These are phyloP conservation scores for Notechis scutatus DNA, from an alignment of 2,113 vertebrate species.

Conservation along the genomic window DNA sequence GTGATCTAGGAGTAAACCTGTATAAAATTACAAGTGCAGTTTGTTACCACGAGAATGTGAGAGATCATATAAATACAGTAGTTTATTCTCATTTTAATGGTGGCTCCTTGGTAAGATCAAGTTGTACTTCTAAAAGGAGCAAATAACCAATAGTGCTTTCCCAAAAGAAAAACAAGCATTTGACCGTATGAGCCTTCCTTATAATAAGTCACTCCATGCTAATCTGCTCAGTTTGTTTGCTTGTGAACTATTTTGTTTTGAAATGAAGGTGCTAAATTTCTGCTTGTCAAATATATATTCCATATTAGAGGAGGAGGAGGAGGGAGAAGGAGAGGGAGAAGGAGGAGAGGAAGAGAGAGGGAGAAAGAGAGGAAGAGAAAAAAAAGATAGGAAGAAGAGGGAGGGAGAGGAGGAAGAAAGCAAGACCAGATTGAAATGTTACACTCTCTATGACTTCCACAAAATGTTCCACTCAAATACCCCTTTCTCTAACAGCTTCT, in stretches of 20 bases:
- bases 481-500: not conserved
- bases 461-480: not conserved
- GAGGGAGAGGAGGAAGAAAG: not conserved
- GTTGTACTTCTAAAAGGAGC: not conserved
- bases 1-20: not conserved
- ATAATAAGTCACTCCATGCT: too few species aligned
- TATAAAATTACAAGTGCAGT: not conserved
- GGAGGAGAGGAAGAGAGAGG: too few species aligned
- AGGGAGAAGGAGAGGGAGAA: not conserved
- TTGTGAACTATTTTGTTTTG: not conserved
- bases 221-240: not conserved
- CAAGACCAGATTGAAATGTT: not conserved
- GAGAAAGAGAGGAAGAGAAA: fast-evolving
- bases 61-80: not conserved
- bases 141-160: not conserved
- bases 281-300: not conserved
- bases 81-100: not conserved
- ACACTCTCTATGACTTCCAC: not conserved
- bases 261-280: not conserved
- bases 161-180: not conserved
- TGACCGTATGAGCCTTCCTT: not conserved
- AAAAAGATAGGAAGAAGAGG: not conserved
- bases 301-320: not conserved
- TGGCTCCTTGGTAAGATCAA: not conserved
- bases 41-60: not conserved